Conservation (phyloP, 2,797 vertebrate genomes). For the Gambelia wislizenii region DNA sequence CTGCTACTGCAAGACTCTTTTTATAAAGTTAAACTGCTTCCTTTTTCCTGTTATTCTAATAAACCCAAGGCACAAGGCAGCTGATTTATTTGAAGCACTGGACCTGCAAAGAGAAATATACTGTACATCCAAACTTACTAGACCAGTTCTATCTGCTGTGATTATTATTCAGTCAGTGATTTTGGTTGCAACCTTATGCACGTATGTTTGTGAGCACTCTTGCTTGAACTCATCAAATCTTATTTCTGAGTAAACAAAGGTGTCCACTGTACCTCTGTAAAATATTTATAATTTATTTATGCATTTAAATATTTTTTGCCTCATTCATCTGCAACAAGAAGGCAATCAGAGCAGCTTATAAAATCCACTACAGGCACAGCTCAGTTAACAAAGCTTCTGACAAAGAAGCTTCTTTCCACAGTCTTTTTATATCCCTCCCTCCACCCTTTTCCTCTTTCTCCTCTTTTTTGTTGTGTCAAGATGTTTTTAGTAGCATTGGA, state of each 20-base stretch:
- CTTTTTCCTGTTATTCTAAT: not conserved
- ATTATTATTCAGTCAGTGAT: not conserved
- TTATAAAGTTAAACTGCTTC: slow-evolving; percentile 4
- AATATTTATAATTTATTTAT: not conserved
- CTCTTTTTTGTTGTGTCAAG: too few relatives aligned
- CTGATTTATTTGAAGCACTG: not conserved
- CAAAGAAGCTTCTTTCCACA: too few relatives aligned
- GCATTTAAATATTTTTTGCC: too few relatives aligned
- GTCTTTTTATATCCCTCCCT: too few relatives aligned
- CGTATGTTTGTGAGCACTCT: not conserved
- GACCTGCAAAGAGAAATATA: not conserved
- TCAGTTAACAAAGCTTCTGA: too few relatives aligned
- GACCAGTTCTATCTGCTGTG: not conserved
- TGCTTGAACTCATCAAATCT: not conserved
- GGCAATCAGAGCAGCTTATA: too few relatives aligned
- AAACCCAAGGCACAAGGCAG: not conserved
- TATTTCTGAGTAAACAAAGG: not conserved
- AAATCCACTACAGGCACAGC: too few relatives aligned
- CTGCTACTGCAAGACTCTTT: slow-evolving; percentile 2
- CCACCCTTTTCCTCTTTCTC: too few relatives aligned
- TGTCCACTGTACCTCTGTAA: not conserved
- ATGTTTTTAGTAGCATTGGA: too few relatives aligned
- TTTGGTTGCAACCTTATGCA: not conserved
- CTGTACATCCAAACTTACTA: not conserved
- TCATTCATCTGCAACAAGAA: too few relatives aligned